Evolutionary conservation across 1,140 invertebrate genomes (phyloP), one percentile per base, ranked within the genome.

Genomic region (Geopemphigus sp.): DNA sequence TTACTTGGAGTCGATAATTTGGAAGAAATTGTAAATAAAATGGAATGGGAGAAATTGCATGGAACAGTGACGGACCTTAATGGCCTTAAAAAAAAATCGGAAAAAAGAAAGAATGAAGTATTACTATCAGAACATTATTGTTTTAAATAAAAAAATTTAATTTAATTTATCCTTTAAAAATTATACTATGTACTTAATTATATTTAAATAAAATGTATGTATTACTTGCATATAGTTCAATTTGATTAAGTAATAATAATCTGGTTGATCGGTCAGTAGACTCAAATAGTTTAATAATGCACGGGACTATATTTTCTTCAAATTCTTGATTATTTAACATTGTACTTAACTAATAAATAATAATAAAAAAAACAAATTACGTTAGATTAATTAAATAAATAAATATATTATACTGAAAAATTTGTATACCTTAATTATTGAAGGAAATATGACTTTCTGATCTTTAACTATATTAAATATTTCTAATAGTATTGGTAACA

Each of bases 301-400:
- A 98, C 0, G 98, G 97, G 45, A 99, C 95, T 84, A 99, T 97
- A 84, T 94, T 93, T 83, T 92, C 92, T 86, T 99, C 97, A 86
- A 99, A 99, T 83, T 99, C 97, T 0, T 90, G 88, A 84, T 97
- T 93, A 63, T 94, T 92, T 78, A 99, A 85, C 64, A 95, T 86
- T 85, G 93, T 92, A 24, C 95, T 95, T 73, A 98, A 86, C 92
- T 98, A 87, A 17, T 26, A 29, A 5, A 53, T 26, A 39, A 29
- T 12, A 29, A 50, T 1, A 26, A 70, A 29, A 17, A n/a, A 39
- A 39, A 39, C 32, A 8, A 39, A 39, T 39, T 39, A 39, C 32
- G 8, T 39, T 39, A 39, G 3, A 29, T 19, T 26, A 22, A 53
- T 54, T 72, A 5, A 54, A 19, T 5, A 15, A 68, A 10, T 68